phyloP scores from a whole-genome alignment of 2,113 vertebrate species.

The Athene noctua region DNA sequence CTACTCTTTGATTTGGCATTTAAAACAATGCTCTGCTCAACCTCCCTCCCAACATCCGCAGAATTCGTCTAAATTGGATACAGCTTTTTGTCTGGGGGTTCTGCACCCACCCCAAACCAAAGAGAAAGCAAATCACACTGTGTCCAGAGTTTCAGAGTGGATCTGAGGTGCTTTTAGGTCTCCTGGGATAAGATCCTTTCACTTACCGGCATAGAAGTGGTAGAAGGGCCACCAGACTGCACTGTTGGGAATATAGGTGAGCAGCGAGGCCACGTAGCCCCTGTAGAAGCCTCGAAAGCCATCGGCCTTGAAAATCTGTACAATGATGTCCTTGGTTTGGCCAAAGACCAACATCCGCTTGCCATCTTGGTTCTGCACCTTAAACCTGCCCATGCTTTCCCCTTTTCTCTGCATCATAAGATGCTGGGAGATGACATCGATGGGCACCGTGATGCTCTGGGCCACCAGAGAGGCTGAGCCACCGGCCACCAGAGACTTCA shows the following conservation, averaged over 20 bases:
- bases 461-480: constrained; percentile 92
- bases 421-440: constrained; percentile 93
- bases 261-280: constrained; percentile 91
- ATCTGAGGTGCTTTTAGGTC: not conserved
- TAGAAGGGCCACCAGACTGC: constrained; percentile 99
- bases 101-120: not conserved
- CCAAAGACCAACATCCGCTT: constrained; percentile 79
- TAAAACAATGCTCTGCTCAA: not conserved
- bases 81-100: not conserved
- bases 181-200: not conserved
- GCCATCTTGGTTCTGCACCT: constrained; percentile 61
- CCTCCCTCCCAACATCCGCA: not conserved
- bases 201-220: constrained; percentile 92
- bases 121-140: not conserved
- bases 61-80: too few relatives aligned
- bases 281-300: constrained; percentile 92
- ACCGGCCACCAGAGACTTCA: constrained; percentile 92
- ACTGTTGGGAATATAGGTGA: constrained; percentile 98
- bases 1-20: not conserved
- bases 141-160: fast-evolving
- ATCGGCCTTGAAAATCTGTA: constrained; percentile 88
- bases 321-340: constrained; percentile 87
- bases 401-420: constrained; percentile 95
- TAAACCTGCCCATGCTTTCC: constrained; percentile 86
- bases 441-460: constrained; percentile 96